Base-by-base conservation (phyloP, 2,888 invertebrate species). In the Caradrina clavipalpis region DNA sequence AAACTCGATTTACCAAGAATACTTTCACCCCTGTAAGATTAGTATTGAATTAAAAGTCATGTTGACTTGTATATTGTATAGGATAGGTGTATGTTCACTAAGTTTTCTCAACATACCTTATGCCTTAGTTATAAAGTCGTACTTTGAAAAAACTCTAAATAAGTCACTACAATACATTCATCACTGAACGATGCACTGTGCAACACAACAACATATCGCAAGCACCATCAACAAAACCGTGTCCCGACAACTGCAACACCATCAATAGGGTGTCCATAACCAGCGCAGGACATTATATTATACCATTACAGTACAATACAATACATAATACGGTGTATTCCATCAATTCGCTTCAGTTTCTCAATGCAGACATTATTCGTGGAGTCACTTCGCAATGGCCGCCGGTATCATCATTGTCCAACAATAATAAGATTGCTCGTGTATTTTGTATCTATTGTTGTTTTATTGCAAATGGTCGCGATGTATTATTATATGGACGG, bases 291-390 rank as follows among this genome's bases (percentile, higher is more conserved):
- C 82, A 66, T 53, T 51, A 47, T 61, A 70, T 45, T 81, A 54
- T 26, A 61, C 56, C 13, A 45, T 17, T 39, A 65, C 45, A 66
- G 65, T 62, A 79, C 79, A 82, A 67, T 62, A 79, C 79, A 82
- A 78, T 53, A 60, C 54, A 78, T 70, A 80, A 75, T 80, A 85
- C 45, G 11, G 42, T 47, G 55, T 72, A 56, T 69, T 82, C 73
- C 71, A 76, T 53, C 64, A 75, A 87, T 88, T 89, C 79, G 84
- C 76, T 68, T 72, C 77, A 81, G 81, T 88, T 89, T 61, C 84
- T 66, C 80, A 88, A 89, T 64, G 73, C 47, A 62, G 69, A 35
- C 69, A 73, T 81, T 82, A 84, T 79, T 84, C 83, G 76, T 76
- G 68, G 65, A 54, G 65, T 35, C 26, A 42, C 69, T 69, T 62